phyloP scores from a whole-genome alignment of 2,888 invertebrate species.

The Petrolisthes manimaculis region DNA sequence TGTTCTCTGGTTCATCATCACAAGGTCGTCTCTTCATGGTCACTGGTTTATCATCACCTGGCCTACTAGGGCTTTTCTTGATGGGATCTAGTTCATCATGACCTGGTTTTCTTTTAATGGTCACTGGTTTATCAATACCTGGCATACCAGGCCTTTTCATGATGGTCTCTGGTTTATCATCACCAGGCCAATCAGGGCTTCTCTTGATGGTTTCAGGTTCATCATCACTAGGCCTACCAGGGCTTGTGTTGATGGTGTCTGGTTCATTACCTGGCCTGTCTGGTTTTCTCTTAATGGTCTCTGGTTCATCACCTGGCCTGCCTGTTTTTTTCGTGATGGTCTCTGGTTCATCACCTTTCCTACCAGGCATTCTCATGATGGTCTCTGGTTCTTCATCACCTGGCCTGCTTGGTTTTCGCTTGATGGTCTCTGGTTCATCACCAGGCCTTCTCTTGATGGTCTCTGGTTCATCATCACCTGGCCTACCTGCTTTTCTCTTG shows the following conservation, averaged over 20 bases:
- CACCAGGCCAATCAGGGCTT: constrained; percentile 9
- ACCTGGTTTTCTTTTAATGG: no score
- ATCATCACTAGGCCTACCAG: constrained; percentile 12
- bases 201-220: constrained; percentile 26
- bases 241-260: constrained; percentile 14
- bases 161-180: constrained; percentile 8
- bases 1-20: no score
- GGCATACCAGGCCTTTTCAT: not conserved
- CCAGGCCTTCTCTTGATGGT: constrained; percentile 5
- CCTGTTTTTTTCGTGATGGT: constrained; percentile 16
- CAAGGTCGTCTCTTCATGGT: constrained; percentile 22
- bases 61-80: not conserved
- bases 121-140: not conserved
- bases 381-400: not conserved
- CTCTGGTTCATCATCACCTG: constrained; percentile 17
- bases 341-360: constrained; percentile 6
- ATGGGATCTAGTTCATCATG: not conserved
- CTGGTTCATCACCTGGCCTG: not conserved
- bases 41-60: constrained; percentile 14
- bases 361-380: not conserved
- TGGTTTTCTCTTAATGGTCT: constrained; percentile 23
- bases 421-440: constrained; percentile 3
- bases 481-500: constrained; percentile 10
- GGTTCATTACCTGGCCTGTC: not conserved
- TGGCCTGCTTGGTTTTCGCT: constrained; percentile 2